phyloP scores from a whole-genome alignment of 2,113 vertebrate species.

The Gopherus evgoodei region DNA sequence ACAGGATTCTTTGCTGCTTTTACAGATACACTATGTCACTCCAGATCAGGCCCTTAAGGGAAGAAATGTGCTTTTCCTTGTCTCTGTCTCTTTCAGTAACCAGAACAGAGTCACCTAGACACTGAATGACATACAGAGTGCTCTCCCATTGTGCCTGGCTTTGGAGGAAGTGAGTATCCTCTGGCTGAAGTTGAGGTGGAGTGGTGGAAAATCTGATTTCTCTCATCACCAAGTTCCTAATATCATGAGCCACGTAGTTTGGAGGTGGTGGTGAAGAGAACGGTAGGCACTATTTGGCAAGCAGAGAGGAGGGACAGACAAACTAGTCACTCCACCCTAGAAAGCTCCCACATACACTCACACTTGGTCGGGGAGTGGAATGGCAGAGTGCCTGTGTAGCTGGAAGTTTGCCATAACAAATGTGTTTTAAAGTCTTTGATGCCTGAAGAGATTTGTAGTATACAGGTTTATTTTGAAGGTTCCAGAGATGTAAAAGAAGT shows the following conservation, averaged over 20 bases:
- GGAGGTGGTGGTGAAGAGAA: not conserved
- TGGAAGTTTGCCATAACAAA: not conserved
- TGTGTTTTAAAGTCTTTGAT: slow-evolving; percentile 1
- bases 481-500: not conserved
- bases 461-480: not conserved
- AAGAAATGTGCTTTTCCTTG: not conserved
- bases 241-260: slow-evolving; percentile 40
- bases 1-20: not conserved
- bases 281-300: slow-evolving; percentile 49
- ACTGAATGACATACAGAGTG: not conserved
- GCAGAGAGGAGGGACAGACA: slow-evolving; percentile 24
- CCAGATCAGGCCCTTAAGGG: not conserved
- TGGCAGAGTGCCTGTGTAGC: not conserved
- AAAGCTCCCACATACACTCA: not conserved
- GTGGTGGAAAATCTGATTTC: slow-evolving; percentile 64
- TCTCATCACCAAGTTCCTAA: slow-evolving; percentile 16
- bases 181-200: slow-evolving; percentile 23
- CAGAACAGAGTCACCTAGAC: not conserved
- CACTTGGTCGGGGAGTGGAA: not conserved
- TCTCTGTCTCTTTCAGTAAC: not conserved
- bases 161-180: slow-evolving; percentile 31
- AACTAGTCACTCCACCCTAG: slow-evolving; percentile 11
- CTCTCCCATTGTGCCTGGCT: not conserved
- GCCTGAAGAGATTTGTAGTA: not conserved
- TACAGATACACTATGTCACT: not conserved